A percentile compares a stretch with the other conserved stretches of the same genome.
phyloP scores from a whole-genome alignment of 2,888 invertebrate genomes.

The Trichogramma evanescens region DNA sequence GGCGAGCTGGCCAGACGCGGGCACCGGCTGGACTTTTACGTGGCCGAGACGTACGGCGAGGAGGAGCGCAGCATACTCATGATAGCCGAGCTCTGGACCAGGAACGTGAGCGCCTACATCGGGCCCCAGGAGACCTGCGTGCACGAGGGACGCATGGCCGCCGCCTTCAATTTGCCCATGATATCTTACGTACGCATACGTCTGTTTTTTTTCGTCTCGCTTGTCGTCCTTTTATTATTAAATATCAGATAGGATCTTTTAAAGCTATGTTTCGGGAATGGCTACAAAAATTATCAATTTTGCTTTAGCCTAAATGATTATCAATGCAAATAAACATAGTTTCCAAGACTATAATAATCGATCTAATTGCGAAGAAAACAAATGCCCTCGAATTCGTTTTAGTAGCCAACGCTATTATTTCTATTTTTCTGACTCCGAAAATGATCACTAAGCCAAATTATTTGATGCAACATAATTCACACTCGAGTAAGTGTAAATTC shows the following conservation, averaged over 20 bases:
- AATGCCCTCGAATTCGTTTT: no score
- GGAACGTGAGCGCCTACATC: conserved; percentile 79
- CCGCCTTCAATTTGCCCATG: conserved; percentile 91
- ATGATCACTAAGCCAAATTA: no score
- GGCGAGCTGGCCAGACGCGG: conserved; percentile 58
- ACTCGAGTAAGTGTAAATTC: no score
- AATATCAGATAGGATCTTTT: not conserved
- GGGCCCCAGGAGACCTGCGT: conserved; percentile 87
- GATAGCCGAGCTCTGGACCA: conserved; percentile 78
- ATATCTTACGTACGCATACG: conserved; percentile 81
- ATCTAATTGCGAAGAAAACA: no score
- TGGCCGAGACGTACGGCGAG: conserved; percentile 86
- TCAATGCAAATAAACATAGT: no score
- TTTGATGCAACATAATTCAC: no score
- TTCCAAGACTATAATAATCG: no score
- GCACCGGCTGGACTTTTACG: conserved; percentile 69
- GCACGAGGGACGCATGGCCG: conserved; percentile 88
- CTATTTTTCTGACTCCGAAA: no score
- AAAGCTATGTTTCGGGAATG: not conserved
- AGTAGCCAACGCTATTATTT: no score
- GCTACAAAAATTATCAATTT: no score
- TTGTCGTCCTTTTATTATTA: not conserved
- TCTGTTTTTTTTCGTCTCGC: not conserved
- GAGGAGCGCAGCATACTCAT: conserved; percentile 79
- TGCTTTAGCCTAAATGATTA: no score